These are phyloP conservation scores for Leptodactylus fallax DNA, from an alignment of 2,797 vertebrate species.

Conservation along the genomic window DNA sequence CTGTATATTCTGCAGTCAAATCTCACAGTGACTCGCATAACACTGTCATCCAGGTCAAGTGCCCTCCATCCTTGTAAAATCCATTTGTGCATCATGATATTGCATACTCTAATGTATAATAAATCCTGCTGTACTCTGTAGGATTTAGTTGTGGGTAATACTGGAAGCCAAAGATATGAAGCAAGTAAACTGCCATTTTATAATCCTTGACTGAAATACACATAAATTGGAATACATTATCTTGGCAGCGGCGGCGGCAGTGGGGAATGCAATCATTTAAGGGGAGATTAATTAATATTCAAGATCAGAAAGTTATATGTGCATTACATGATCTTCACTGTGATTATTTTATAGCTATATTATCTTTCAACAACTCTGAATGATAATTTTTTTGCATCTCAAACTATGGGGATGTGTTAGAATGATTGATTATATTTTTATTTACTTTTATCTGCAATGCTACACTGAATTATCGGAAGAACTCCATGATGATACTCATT, in stretches of 20 bases:
- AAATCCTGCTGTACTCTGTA: conserved; percentile 48
- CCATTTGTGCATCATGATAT: conserved; percentile 53
- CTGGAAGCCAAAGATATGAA: conserved; percentile 21
- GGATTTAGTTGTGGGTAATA: conserved; percentile 53
- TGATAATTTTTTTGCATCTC: background rate
- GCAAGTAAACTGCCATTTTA: conserved; percentile 45
- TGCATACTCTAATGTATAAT: conserved; percentile 46
- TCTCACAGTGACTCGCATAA: background rate
- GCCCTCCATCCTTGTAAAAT: conserved; percentile 42
- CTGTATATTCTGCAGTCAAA: background rate
- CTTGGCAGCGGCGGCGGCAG: background rate
- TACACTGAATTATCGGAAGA: no score
- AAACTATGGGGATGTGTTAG: background rate
- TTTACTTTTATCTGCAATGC: no score
- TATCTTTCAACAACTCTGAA: background rate
- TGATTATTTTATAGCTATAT: background rate
- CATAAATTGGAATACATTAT: conserved; percentile 20
- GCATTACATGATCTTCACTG: background rate
- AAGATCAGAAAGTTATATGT: background rate
- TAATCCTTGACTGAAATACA: conserved; percentile 43
- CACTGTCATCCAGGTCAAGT: conserved; percentile 20
- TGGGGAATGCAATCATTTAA: conserved; percentile 15
- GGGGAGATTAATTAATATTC: conserved; percentile 22
- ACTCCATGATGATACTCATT: no score
- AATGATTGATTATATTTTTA: no score